Conservation (phyloP, 2,113 vertebrate species). For the Phrynosoma blainvillii region DNA sequence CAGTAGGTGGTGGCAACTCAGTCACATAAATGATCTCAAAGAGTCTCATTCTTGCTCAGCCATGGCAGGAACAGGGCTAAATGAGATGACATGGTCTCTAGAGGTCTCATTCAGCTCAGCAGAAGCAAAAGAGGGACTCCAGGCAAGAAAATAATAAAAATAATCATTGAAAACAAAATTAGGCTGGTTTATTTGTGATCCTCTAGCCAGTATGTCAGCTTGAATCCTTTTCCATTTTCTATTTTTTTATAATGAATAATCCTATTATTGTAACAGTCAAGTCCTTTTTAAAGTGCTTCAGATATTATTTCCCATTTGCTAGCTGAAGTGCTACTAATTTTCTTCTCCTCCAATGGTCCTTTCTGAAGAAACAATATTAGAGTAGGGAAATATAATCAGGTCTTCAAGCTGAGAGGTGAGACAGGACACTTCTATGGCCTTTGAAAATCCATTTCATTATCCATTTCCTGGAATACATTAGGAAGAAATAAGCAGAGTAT, state of each 20-base stretch:
- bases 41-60: too few species aligned
- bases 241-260: background rate
- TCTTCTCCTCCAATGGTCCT: background rate
- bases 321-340: background rate
- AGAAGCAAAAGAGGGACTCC: background rate
- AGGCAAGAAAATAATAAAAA: conserved; percentile 7
- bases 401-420: background rate
- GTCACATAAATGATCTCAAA: too few species aligned
- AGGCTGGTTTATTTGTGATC: background rate
- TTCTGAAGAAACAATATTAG: background rate
- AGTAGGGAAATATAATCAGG: conserved; percentile 4
- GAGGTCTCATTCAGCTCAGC: too few species aligned
- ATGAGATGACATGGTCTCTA: too few species aligned
- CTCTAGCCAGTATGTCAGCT: fast-evolving
- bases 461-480: background rate
- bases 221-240: background rate
- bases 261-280: background rate
- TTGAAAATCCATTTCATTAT: background rate
- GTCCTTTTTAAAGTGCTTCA: background rate
- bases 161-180: background rate
- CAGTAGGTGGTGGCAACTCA: too few species aligned
- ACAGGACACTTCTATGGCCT: background rate
- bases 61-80: too few species aligned
- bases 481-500: background rate
- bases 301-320: background rate